These are phyloP conservation scores for Phymanthus crucifer DNA, from an alignment of 92 coral and sea anemone genomes.

Conservation along the genomic window DNA sequence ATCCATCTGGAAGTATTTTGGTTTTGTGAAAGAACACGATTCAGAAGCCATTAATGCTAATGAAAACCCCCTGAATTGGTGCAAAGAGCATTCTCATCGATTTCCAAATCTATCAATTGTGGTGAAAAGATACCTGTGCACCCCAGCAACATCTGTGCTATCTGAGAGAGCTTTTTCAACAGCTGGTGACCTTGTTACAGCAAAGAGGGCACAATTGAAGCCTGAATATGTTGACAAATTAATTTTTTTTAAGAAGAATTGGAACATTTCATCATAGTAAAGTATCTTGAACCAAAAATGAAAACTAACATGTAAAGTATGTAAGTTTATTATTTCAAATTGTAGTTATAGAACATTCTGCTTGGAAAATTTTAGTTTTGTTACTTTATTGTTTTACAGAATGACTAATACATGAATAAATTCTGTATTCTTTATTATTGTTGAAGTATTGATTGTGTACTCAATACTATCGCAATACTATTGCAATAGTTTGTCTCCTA, in stretches of 20 bases:
- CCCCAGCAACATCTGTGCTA: conserved; percentile 40
- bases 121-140: conserved; percentile 41
- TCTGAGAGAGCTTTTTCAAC: conserved; percentile 37
- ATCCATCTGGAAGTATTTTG: conserved; percentile 1
- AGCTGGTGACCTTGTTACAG: conserved; percentile 23
- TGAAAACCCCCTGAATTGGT: conserved; percentile 40
- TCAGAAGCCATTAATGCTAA: conserved; percentile 33
- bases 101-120: conserved; percentile 35
- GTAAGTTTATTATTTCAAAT: too few species aligned
- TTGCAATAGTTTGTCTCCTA: background rate
- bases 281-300: background rate
- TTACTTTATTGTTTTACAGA: too few species aligned
- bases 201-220: conserved; percentile 10
- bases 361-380: too few species aligned
- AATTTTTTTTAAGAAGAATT: conserved; percentile 44
- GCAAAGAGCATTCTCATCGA: conserved; percentile 26
- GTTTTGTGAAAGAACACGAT: conserved; percentile 7
- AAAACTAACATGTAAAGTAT: background rate
- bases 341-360: conserved; percentile 6
- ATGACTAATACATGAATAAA: conserved; percentile 2
- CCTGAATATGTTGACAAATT: conserved; percentile 38
- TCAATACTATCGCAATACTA: conserved; percentile 39
- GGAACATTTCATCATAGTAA: conserved; percentile 34
- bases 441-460: conserved; percentile 10
- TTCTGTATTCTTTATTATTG: conserved; percentile 32